Evolutionary conservation across 2,888 invertebrate genomes (phyloP).

Genomic region (Sympetrum striolatum): DNA sequence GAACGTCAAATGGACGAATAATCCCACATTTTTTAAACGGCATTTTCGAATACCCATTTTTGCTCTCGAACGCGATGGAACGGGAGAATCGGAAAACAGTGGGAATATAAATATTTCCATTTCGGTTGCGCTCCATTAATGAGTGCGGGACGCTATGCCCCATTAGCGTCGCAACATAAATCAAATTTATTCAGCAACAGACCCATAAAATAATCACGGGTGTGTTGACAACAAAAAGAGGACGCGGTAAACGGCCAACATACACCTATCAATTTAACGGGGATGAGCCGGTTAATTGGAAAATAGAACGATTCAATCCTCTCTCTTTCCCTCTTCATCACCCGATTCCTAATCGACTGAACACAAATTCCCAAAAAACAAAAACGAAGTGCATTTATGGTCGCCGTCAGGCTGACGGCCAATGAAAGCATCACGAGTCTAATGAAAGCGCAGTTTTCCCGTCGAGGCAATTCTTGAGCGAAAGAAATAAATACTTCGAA

Average conservation of each 20-base stretch:
- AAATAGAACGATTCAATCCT: background rate
- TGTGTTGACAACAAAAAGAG: background rate
- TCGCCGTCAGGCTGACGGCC: background rate
- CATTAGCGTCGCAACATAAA: too few species aligned
- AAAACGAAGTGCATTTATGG: background rate
- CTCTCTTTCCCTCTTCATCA: background rate
- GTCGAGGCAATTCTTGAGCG: background rate
- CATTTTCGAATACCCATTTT: too few species aligned
- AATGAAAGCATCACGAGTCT: background rate
- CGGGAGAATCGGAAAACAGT: too few species aligned
- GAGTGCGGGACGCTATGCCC: too few species aligned
- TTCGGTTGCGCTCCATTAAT: too few species aligned
- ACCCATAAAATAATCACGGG: background rate
- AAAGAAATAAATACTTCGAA: background rate
- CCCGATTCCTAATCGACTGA: background rate
- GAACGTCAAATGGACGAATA: too few species aligned
- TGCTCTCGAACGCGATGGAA: too few species aligned
- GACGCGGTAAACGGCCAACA: background rate
- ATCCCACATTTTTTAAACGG: too few species aligned
- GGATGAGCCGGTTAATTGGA: slow-evolving; percentile 11
- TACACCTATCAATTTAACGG: slow-evolving; percentile 16
- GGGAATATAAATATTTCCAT: too few species aligned
- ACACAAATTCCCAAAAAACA: background rate
- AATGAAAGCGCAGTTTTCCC: background rate
- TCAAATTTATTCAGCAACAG: background rate